Evolutionary conservation across 92 coral and sea anemone species (phyloP).

Genomic region (Muricea muricata): DNA sequence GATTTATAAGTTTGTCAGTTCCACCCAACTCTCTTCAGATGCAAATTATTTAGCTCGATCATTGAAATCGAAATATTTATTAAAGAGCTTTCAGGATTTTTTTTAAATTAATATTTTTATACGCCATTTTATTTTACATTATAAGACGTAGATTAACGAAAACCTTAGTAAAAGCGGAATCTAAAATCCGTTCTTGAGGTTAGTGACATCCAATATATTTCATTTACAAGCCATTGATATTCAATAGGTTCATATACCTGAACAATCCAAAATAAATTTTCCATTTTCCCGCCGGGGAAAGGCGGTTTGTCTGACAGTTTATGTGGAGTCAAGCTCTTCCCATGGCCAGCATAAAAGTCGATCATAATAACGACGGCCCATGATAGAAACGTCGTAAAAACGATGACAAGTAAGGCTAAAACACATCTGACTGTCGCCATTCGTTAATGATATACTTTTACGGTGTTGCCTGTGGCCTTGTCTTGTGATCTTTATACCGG

Average conservation of each 20-base stretch:
- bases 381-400: conserved; percentile 54
- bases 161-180: no score
- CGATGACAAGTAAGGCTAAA: conserved; percentile 15
- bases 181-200: conserved; percentile 11
- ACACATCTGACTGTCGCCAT: conserved; percentile 17
- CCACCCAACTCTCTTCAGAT: no score
- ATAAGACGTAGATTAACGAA: no score
- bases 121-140: no score
- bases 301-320: conserved; percentile 74
- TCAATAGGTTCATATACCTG: conserved; percentile 62
- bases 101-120: no score
- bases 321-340: conserved; percentile 70
- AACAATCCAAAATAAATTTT: conserved; percentile 90
- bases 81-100: no score
- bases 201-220: no score
- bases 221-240: no score
- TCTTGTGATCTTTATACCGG: background rate
- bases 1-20: no score
- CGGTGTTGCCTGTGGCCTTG: background rate
- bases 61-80: no score
- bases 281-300: conserved; percentile 80
- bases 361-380: conserved; percentile 84
- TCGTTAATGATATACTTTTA: no score
- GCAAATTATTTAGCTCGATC: no score
- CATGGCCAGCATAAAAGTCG: conserved; percentile 87